A percentile compares a stretch with the other conserved stretches of the same genome.
phyloP scores from a whole-genome alignment of 2,797 vertebrate species.

The Clarias pachynema region DNA sequence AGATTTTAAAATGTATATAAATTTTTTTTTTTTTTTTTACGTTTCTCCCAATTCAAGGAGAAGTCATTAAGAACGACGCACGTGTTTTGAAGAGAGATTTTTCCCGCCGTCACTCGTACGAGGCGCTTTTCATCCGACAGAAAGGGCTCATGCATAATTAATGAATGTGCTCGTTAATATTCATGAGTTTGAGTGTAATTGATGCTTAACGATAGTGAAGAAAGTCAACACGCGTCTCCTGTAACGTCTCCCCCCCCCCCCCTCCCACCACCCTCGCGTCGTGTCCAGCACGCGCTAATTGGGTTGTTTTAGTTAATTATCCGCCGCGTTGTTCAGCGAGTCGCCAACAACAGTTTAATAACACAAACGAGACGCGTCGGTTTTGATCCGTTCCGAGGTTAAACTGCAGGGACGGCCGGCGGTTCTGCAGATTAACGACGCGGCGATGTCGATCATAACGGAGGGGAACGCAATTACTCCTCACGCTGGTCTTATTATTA shows the following conservation, averaged over 20 bases:
- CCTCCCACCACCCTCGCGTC: not conserved
- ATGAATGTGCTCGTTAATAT: constrained; percentile 48
- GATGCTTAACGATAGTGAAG: not conserved
- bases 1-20: not conserved
- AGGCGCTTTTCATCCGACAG: not conserved
- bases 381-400: constrained; percentile 5
- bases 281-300: constrained; percentile 34
- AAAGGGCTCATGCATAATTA: constrained; percentile 48
- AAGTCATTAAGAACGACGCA: not conserved
- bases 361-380: not conserved
- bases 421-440: constrained; percentile 65
- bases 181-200: constrained; percentile 41
- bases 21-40: not conserved
- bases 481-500: not conserved
- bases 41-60: not conserved
- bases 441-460: constrained; percentile 61
- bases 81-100: not conserved
- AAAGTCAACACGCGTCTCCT: not conserved
- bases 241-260: not conserved
- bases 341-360: not conserved
- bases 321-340: constrained; percentile 36
- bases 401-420: constrained; percentile 21
- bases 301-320: constrained; percentile 36
- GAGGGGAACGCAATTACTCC: constrained; percentile 21
- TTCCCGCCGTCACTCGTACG: constrained; percentile 1